These are phyloP conservation scores for Omphaloscelis lunosa DNA, from an alignment of 2,888 invertebrate species.

Conservation along the genomic window DNA sequence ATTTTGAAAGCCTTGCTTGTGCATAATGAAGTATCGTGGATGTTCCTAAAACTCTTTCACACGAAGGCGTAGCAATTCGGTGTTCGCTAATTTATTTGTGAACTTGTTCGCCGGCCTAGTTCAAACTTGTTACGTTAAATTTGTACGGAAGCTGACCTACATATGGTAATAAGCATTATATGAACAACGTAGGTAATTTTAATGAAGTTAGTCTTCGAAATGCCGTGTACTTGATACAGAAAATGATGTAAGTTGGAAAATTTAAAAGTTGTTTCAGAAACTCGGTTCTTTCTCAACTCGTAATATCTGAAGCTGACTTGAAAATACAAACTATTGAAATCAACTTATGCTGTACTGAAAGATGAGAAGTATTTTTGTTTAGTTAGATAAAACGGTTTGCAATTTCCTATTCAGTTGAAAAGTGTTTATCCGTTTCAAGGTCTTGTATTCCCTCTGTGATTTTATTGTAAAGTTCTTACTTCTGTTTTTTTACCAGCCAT, in stretches of 20 bases:
- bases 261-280: conserved; percentile 14
- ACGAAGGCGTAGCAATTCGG: conserved; percentile 58
- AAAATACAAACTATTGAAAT: conserved; percentile 19
- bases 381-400: conserved; percentile 2
- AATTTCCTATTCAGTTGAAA: conserved; percentile 13
- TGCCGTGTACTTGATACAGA: conserved; percentile 25
- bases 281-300: conserved; percentile 10
- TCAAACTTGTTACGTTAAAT: conserved; percentile 46
- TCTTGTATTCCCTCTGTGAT: neutral
- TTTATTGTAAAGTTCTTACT: neutral
- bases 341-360: conserved; percentile 2
- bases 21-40: conserved; percentile 81
- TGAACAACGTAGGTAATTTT: conserved; percentile 31
- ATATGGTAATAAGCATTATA: conserved; percentile 32
- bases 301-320: conserved; percentile 21
- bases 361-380: conserved; percentile 3
- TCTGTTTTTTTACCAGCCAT: neutral
- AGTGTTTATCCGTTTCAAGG: neutral
- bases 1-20: conserved; percentile 83
- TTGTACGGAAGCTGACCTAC: conserved; percentile 39
- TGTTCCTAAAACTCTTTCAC: conserved; percentile 75
- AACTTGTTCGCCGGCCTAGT: conserved; percentile 53
- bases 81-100: conserved; percentile 61
- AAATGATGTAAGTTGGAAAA: conserved; percentile 18
- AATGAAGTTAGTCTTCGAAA: conserved; percentile 47